These are phyloP conservation scores for Ormia ochracea DNA, from an alignment of 2,888 invertebrate genomes.

Conservation along the genomic window DNA sequence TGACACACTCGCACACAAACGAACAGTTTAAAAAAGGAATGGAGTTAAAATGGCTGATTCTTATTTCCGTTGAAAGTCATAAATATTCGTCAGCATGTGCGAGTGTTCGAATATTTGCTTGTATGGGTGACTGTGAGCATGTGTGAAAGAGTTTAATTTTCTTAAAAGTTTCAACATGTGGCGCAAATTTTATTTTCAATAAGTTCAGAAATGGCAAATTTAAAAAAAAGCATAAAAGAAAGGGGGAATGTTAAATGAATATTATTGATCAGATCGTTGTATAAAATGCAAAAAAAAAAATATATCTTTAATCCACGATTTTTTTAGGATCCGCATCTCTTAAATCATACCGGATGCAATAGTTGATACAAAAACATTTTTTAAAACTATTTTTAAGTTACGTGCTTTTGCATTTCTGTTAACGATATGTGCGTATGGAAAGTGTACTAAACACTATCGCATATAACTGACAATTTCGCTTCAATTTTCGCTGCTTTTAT, in stretches of 20 bases:
- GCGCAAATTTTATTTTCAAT: conserved; percentile 42
- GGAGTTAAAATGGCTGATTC: conserved; percentile 61
- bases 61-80: neutral
- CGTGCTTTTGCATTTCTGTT: no score
- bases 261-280: no score
- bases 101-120: conserved; percentile 62
- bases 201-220: conserved; percentile 31
- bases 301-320: no score
- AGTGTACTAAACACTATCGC: no score
- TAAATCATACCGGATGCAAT: no score
- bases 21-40: neutral
- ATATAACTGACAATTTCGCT: no score
- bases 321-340: no score
- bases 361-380: no score
- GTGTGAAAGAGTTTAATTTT: conserved; percentile 35
- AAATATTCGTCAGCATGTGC: conserved; percentile 7
- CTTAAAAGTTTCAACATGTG: conserved; percentile 24
- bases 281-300: no score
- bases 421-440: no score
- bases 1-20: neutral
- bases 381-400: no score
- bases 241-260: neutral
- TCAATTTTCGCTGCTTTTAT: no score
- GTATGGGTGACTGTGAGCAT: conserved; percentile 57
- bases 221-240: conserved; percentile 1